Evolutionary conservation across 2,888 invertebrate species (phyloP), one percentile per base, ranked within the genome.

Genomic region (Yponomeuta plumbellus): DNA sequence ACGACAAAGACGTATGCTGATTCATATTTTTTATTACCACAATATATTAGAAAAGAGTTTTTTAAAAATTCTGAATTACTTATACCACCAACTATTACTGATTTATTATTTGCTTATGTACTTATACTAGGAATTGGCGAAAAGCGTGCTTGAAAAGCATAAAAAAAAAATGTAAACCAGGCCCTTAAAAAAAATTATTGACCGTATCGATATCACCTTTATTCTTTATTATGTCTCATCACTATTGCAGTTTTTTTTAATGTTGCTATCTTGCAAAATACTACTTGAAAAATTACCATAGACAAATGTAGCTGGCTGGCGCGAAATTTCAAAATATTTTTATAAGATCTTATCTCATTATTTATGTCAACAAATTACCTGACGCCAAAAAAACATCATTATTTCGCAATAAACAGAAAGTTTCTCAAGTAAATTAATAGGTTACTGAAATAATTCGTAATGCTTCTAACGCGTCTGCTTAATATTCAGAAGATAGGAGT

Each of bases 321-420:
- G 59, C 59, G 21, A 22, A 21, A 59, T 21, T 59, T 59, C 20
- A 22, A 59, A 59, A 61, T 58, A 2, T 21, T n/a, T 61, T 61
- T 61, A 11, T 44, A 21, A 40, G 11, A 64, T 26, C 4, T 17
- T 34, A 11, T 4, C 11, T 64, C 52, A 11, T 17, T 64, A 20
- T 17, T 64, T 11, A 5, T 61, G 22, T 13, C 61, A 11, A 11
- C 17, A n/a, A 58, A 58, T n/a, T 21, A 58, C n/a, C 22, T 67
- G 65, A 78, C 80, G 80, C 75, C 67, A 73, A 77, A 73, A 77
- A 52, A 52, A 52, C 3, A 52, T 8, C 44, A 52, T 17, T 52
- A 52, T 17, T 52, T 52, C 17, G 44, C 44, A 52, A 52, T 17
- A 44, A 44, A 11, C 17, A 59, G 6, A 23, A 59, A 21, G 23